These are phyloP conservation scores for Andrena bicolor DNA, from an alignment of 2,888 invertebrate species.

Conservation along the genomic window DNA sequence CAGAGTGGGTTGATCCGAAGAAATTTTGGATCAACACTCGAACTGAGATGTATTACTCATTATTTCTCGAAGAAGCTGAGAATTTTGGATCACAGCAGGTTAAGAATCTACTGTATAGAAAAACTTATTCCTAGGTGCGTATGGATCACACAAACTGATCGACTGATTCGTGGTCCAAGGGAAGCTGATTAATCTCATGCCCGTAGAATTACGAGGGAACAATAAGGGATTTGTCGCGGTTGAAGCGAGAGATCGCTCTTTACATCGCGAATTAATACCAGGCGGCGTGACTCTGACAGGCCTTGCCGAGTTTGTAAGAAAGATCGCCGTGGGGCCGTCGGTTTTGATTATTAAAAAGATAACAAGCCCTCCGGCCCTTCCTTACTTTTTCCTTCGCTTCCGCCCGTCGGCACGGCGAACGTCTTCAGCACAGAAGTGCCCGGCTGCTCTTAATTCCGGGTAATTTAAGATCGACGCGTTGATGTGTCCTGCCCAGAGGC, in stretches of 20 bases:
- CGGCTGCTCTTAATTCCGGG: constrained; percentile 71
- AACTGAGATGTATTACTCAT: too few species aligned
- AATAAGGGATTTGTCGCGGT: neutral
- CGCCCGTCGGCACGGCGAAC: constrained; percentile 55
- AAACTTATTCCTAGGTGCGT: too few species aligned
- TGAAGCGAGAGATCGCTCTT: constrained; percentile 57
- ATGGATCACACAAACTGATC: too few species aligned
- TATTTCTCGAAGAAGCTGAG: too few species aligned
- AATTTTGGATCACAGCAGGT: too few species aligned
- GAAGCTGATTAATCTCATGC: neutral
- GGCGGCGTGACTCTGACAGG: constrained; percentile 82
- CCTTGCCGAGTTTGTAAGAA: constrained; percentile 74
- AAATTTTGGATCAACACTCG: too few species aligned
- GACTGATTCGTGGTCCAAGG: neutral
- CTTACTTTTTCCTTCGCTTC: constrained; percentile 77
- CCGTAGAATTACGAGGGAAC: neutral
- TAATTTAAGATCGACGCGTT: constrained; percentile 74
- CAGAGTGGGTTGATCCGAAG: too few species aligned
- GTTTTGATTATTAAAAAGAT: constrained; percentile 83
- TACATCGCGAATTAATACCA: constrained; percentile 79
- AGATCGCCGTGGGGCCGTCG: constrained; percentile 75
- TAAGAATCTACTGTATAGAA: too few species aligned
- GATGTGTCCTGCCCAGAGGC: constrained; percentile 68
- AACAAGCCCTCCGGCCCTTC: constrained; percentile 78
- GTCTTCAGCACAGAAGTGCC: constrained; percentile 67